Conservation (phyloP, 2,797 vertebrate species). For the Characodon lateralis region DNA sequence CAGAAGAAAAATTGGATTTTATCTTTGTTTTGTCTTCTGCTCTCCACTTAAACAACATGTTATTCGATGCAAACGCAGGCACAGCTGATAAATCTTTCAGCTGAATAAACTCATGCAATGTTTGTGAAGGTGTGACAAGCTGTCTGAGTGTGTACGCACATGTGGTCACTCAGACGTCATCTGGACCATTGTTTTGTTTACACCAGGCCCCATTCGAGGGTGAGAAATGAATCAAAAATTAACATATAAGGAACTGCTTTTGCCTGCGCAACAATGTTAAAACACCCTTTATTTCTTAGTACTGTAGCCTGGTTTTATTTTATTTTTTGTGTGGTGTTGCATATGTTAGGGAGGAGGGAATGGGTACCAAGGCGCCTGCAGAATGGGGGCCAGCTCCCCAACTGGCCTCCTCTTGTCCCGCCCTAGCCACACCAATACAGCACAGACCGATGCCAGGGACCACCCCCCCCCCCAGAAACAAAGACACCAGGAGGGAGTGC, state of each 20-base stretch:
- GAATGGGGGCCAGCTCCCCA: no score
- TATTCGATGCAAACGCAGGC: constrained; percentile 21
- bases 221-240: constrained; percentile 32
- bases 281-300: background rate
- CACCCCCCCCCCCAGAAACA: no score
- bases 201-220: constrained; percentile 36
- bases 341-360: no score
- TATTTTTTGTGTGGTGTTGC: no score
- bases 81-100: background rate
- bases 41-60: constrained; percentile 25
- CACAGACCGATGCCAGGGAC: no score
- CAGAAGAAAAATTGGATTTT: background rate
- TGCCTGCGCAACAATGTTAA: background rate
- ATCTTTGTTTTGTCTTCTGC: background rate
- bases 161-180: constrained; percentile 29
- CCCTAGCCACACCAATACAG: no score
- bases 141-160: constrained; percentile 15
- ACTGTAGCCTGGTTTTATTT: background rate
- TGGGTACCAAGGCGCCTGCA: no score
- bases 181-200: constrained; percentile 47
- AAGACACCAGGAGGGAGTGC: no score
- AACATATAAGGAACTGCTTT: background rate
- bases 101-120: constrained; percentile 40
- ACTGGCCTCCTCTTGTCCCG: no score
- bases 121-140: constrained; percentile 33